Evolutionary conservation across 2,888 invertebrate genomes (phyloP).

Genomic region (Morpho deidamia): DNA sequence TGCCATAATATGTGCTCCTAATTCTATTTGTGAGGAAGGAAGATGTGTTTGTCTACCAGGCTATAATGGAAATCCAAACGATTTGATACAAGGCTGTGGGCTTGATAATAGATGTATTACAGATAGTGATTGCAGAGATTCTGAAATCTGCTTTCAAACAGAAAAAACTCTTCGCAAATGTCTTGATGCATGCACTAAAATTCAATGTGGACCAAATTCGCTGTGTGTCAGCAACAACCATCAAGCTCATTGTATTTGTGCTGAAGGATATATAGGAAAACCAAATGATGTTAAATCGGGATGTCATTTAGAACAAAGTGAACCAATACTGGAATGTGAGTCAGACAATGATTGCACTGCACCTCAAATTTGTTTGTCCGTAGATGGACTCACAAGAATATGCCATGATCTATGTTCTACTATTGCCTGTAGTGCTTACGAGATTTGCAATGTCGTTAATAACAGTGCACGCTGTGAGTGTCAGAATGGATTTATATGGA

Average conservation of each 20-base stretch:
- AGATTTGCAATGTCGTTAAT: slow-evolving; percentile 84
- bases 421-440: slow-evolving; percentile 90
- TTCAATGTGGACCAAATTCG: slow-evolving; percentile 94
- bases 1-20: slow-evolving; percentile 86
- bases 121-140: slow-evolving; percentile 88
- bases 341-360: slow-evolving; percentile 84
- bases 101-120: slow-evolving; percentile 87
- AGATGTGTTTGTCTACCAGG: slow-evolving; percentile 89
- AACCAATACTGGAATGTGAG: slow-evolving; percentile 80
- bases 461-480: slow-evolving; percentile 89
- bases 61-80: slow-evolving; percentile 85
- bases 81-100: slow-evolving; percentile 83
- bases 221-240: slow-evolving; percentile 91
- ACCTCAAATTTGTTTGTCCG: slow-evolving; percentile 83
- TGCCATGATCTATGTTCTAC: slow-evolving; percentile 89
- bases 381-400: slow-evolving; percentile 80
- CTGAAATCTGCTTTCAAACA: slow-evolving; percentile 93
- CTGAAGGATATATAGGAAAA: slow-evolving; percentile 89
- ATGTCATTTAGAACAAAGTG: slow-evolving; percentile 84
- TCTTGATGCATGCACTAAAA: slow-evolving; percentile 90
- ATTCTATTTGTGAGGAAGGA: slow-evolving; percentile 88
- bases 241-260: slow-evolving; percentile 90
- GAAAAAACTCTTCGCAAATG: slow-evolving; percentile 88
- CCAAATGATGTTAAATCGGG: slow-evolving; percentile 88
- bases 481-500: slow-evolving; percentile 87